phyloP scores from a whole-genome alignment of 2,888 invertebrate genomes.

The Drosophila neonasuta region DNA sequence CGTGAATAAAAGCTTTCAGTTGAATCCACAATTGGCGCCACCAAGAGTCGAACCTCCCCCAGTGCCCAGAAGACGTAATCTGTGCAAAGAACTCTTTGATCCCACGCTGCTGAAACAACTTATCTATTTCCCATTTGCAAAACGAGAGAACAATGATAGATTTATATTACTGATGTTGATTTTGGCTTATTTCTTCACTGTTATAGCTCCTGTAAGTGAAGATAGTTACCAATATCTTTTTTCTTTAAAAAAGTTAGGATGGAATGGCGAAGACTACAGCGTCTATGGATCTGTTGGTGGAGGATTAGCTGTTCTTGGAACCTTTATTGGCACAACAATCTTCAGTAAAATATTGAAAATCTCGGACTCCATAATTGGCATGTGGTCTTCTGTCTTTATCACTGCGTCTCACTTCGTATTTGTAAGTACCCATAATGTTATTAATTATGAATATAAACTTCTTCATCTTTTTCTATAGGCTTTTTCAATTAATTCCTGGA shows the following conservation, averaged over 20 bases:
- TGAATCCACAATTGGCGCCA: conserved; percentile 56
- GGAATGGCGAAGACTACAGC: conserved; percentile 81
- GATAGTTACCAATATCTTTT: conserved; percentile 80
- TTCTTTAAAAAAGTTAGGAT: conserved; percentile 78
- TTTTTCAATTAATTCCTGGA: conserved; percentile 71
- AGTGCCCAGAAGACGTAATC: conserved; percentile 52
- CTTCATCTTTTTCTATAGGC: conserved; percentile 62
- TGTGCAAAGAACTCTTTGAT: conserved; percentile 80
- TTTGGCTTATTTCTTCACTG: conserved; percentile 77
- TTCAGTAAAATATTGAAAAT: conserved; percentile 80
- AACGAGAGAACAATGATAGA: conserved; percentile 78
- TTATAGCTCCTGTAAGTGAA: conserved; percentile 79
- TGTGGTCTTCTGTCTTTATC: conserved; percentile 78
- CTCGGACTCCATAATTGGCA: conserved; percentile 79
- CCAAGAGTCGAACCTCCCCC: conserved; percentile 54
- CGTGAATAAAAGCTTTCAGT: conserved; percentile 72
- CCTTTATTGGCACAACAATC: conserved; percentile 81
- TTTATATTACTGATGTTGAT: conserved; percentile 75
- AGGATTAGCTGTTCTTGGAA: conserved; percentile 78
- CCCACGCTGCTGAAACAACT: conserved; percentile 79
- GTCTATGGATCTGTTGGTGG: conserved; percentile 79
- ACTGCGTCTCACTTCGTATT: conserved; percentile 78
- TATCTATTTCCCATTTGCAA: conserved; percentile 76
- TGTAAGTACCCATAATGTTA: conserved; percentile 71
- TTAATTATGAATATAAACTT: background rate